phyloP scores from a whole-genome alignment of 2,113 vertebrate species.

The Corydoras sp. region DNA sequence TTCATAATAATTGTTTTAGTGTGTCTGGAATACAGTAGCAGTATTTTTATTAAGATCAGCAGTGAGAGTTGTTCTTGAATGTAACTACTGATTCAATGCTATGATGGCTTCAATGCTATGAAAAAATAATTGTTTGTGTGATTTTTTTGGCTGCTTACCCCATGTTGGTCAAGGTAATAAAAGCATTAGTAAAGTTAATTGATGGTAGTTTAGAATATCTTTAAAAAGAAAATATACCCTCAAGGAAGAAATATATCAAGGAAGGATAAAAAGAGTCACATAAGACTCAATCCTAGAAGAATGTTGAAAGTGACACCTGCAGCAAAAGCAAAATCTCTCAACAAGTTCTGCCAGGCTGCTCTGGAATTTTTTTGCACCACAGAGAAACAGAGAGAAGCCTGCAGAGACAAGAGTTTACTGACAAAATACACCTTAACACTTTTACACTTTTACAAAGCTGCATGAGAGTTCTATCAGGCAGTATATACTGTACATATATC shows the following conservation, averaged over 20 bases:
- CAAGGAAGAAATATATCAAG: conserved; percentile 26
- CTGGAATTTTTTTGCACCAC: conserved; percentile 51
- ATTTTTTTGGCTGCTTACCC: neutral
- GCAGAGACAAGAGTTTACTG: conserved; percentile 10
- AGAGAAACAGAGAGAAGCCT: neutral
- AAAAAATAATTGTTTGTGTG: neutral
- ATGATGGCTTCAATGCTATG: neutral
- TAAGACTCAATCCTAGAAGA: conserved; percentile 49
- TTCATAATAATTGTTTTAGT: no score
- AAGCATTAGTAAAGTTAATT: conserved; percentile 2
- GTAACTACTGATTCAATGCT: no score
- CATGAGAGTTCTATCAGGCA: no score
- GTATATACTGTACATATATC: no score
- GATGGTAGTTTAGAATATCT: conserved; percentile 9
- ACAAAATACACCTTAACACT: neutral
- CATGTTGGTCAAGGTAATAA: neutral
- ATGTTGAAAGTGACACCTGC: conserved; percentile 61
- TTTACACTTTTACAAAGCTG: no score
- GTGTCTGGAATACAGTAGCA: no score
- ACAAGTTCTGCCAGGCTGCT: conserved; percentile 59
- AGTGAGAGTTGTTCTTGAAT: no score
- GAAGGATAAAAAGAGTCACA: conserved; percentile 53
- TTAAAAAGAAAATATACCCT: conserved; percentile 14
- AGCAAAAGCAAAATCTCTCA: conserved; percentile 47
- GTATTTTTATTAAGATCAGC: no score